Conservation (phyloP, 2,113 vertebrate genomes). For the Poeciliopsis retropinna region DNA sequence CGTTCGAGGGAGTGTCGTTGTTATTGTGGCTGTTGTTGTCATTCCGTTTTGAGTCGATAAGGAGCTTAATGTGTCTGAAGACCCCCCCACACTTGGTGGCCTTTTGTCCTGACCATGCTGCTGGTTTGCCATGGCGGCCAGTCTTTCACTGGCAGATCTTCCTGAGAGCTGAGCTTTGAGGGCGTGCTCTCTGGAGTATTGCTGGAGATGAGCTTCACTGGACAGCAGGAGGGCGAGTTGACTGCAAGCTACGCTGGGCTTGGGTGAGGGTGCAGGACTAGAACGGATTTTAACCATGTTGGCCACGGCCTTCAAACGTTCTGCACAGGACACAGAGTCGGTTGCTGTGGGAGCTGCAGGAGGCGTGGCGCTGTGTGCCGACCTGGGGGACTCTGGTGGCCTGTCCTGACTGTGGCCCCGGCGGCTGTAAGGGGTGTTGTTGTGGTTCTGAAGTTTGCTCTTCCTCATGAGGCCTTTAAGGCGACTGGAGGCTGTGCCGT, state of each 20-base stretch:
- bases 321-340: constrained; percentile 90
- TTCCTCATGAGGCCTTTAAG: constrained; percentile 94
- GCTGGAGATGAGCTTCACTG: constrained; percentile 97
- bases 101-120: constrained; percentile 83
- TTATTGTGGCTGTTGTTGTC: constrained; percentile 48
- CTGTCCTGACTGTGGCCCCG: constrained; percentile 82
- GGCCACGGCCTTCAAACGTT: constrained; percentile 93
- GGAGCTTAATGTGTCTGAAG: constrained; percentile 83
- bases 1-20: constrained; percentile 79
- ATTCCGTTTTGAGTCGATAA: constrained; percentile 84
- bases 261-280: constrained; percentile 92
- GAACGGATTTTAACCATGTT: constrained; percentile 94
- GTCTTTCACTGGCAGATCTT: constrained; percentile 92
- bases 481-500: constrained; percentile 91
- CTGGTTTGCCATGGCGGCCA: constrained; percentile 93
- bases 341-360: constrained; percentile 76
- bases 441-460: constrained; percentile 89
- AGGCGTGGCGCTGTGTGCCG: constrained; percentile 78
- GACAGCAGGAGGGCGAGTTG: constrained; percentile 94
- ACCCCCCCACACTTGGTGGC: constrained; percentile 83
- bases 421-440: constrained; percentile 84
- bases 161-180: constrained; percentile 93
- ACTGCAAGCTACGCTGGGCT: constrained; percentile 96
- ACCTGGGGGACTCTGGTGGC: constrained; percentile 85
- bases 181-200: constrained; percentile 96